Evolutionary conservation across 64 coral and sea anemone species (phyloP), one percentile per base, ranked within the genome.

Genomic region (Orbicella faveolata): DNA sequence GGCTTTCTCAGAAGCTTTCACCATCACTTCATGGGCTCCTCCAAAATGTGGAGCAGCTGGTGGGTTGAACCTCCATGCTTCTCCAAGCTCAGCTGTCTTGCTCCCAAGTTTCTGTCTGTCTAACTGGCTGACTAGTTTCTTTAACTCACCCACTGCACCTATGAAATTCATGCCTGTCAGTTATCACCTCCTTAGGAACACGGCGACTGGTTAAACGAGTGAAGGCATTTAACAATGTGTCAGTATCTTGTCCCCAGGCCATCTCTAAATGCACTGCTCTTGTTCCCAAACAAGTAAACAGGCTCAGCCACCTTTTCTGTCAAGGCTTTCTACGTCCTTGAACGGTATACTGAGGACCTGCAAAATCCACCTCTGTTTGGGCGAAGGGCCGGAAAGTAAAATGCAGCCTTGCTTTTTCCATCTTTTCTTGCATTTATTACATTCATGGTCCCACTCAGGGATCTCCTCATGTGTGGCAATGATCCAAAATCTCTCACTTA

Each of bases 1-100:
- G 41, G 91, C 83, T 33, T 88, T 87, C 77, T 93, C 88, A 54
- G 91, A 67, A 9, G 91, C 75, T 73, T 93, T 93, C 36, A 88
- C 65, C 82, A 92, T 79, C 34, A 87, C 55, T 36, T 93, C 64
- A 26, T 93, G 90, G 9, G 73, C 73, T 63, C 90, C 90, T 21
- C 83, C 73, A 77, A 87, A 92, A 61, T 92, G 75, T 65, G 90
- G 83, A 7, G 83, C 90, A 68, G 34, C 26, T 41, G 75, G 90
- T 44, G 91, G 36, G 13, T 75, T 93, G 64, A 88, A 92, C 9
- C 72, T 74, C 76, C 91, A 93, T 63, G 77, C 88, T 6, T 82
- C 73, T 61, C 85, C 85, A 57, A 74, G 41, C 14, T 54, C 36
- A 23, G 85, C 81, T 87, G 84, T 87, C 10, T 55, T 33, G 13